Base-by-base conservation (phyloP, 2,888 invertebrate genomes). In the Spilosoma lubricipeda region DNA sequence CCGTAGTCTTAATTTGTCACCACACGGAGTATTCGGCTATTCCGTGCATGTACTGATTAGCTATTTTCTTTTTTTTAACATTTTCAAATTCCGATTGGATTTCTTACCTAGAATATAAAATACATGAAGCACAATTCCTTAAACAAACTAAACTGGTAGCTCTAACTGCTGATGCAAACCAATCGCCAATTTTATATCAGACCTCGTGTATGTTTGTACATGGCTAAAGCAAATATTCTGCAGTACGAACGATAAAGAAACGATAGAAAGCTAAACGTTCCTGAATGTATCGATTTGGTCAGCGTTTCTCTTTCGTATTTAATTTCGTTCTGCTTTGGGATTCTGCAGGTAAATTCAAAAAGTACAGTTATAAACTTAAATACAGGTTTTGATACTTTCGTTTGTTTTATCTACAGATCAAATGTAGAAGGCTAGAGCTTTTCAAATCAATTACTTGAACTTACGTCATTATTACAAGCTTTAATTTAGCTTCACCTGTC, bases 221-320 rank as follows among this genome's bases (percentile, higher is more conserved):
- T 48, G 33, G 33, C 18, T 70, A 70, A 69, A 70, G 42, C 52
- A 68, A 75, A 69, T 20, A 68, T n/a, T 56, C 18, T 42, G n/a
- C 39, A 42, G 23, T 18, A 52, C 52, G 27, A 56, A 39, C 56
- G 39, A 74, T 70, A 65, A 48, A 74, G 27, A 67, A 52, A 75
- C 79, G 48, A 76, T 74, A 80, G 76, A 80, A 79, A 83, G 68
- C 65, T 69, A 73, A 33, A 71, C 63, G 67, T 77, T 77, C 72
- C 56, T 67, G 13, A 68, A n/a, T 36, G 73, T 76, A 78, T 82
- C 75, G 73, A 71, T 75, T 81, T 74, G 78, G 83, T 83, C 81
- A 81, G 83, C 83, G 70, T 48, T 79, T 82, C 79, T 72, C 20
- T 68, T 42, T 52, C 52, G 77, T 74, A 77, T 77, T 81, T 82